phyloP scores from a whole-genome alignment of 2,888 invertebrate species.

The Calameuta idolon region DNA sequence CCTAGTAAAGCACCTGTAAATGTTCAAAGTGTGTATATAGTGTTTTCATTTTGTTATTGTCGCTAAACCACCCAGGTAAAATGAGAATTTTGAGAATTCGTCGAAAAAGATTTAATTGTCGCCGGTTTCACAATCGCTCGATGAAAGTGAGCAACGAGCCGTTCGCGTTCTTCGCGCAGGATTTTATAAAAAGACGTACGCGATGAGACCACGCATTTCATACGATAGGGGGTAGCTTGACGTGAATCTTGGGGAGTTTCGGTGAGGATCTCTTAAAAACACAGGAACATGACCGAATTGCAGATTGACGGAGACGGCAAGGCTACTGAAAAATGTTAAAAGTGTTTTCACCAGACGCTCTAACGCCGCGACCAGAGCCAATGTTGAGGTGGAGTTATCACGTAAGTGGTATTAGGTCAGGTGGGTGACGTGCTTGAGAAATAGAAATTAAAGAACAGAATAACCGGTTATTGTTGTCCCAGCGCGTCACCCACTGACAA shows the following conservation, averaged over 20 bases:
- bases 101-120: not conserved
- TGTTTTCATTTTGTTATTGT: not conserved
- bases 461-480: not conserved
- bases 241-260: not conserved
- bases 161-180: not conserved
- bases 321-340: slow-evolving; percentile 93
- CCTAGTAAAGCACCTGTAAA: not conserved
- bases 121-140: not conserved
- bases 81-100: not conserved
- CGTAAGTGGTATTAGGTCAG: slow-evolving; percentile 79
- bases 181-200: not conserved
- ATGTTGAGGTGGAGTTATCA: slow-evolving; percentile 90
- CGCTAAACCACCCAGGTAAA: not conserved
- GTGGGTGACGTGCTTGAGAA: slow-evolving; percentile 26
- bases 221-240: not conserved
- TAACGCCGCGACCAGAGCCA: slow-evolving; percentile 77
- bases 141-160: not conserved
- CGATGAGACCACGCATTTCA: not conserved
- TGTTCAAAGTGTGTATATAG: not conserved
- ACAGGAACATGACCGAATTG: slow-evolving; percentile 58
- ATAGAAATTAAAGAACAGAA: not conserved
- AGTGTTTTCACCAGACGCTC: slow-evolving; percentile 90
- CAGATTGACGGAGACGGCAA: slow-evolving; percentile 97
- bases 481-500: not conserved
- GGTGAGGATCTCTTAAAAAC: slow-evolving; percentile 11